A percentile compares a stretch with the other conserved stretches of the same genome.
These are phyloP conservation scores for Ivindomyrus marchei DNA, from an alignment of 2,113 vertebrate species.

Conservation along the genomic window DNA sequence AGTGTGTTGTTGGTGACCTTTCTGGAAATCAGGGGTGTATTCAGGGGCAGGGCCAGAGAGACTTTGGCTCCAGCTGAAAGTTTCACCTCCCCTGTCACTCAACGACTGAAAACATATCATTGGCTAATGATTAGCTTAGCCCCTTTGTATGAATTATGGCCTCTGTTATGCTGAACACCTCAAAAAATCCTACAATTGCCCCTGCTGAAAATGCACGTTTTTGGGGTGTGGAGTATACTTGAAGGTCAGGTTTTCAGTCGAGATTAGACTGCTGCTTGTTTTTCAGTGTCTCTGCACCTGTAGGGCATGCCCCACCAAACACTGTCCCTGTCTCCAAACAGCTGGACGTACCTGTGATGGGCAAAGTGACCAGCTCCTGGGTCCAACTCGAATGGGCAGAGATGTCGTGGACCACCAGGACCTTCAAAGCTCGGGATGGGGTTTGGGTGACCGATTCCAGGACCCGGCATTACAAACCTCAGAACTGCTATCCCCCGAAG, in stretches of 20 bases:
- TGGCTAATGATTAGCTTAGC: not conserved
- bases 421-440: constrained; percentile 48
- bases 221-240: not conserved
- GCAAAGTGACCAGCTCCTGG: constrained; percentile 51
- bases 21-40: not conserved
- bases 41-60: not conserved
- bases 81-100: not conserved
- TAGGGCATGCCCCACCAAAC: too few species aligned
- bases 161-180: not conserved
- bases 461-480: constrained; percentile 17
- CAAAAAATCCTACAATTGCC: not conserved
- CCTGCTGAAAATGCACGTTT: not conserved
- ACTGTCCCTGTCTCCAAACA: constrained; percentile 11
- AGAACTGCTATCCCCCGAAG: constrained; percentile 51
- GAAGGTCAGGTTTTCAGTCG: not conserved
- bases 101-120: not conserved
- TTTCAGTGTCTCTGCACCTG: not conserved
- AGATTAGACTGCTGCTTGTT: not conserved
- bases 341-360: constrained; percentile 13
- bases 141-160: not conserved
- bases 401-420: constrained; percentile 47
- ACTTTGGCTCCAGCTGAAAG: not conserved
- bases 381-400: constrained; percentile 60
- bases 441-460: constrained; percentile 39
- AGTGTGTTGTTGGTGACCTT: not conserved